phyloP scores from a whole-genome alignment of 2,797 vertebrate genomes.

The Gallinago stenura region DNA sequence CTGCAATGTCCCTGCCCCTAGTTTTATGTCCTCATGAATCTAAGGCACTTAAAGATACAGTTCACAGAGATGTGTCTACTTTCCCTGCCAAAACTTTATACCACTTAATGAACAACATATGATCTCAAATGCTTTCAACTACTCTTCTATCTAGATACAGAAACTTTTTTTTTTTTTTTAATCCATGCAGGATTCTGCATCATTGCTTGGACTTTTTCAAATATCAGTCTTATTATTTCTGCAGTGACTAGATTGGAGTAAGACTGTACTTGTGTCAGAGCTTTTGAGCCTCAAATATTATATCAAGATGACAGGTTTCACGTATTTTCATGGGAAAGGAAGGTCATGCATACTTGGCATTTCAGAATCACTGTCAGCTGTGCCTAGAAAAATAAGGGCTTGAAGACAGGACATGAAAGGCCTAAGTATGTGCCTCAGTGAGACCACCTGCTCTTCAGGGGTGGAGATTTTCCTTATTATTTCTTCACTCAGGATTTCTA shows the following conservation, averaged over 20 bases:
- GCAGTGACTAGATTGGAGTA: background rate
- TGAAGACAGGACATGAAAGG: background rate
- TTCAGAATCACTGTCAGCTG: background rate
- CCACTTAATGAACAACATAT: background rate
- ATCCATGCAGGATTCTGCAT: background rate
- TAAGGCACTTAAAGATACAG: background rate
- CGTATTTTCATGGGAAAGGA: background rate
- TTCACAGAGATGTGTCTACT: background rate
- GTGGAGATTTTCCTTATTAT: background rate
- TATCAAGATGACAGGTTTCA: background rate
- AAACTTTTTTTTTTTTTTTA: background rate
- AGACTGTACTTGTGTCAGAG: background rate
- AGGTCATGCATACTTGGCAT: background rate
- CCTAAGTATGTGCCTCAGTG: background rate
- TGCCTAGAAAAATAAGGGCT: background rate
- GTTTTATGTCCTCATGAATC: background rate
- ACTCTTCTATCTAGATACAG: background rate
- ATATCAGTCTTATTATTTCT: background rate
- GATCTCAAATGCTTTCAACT: background rate
- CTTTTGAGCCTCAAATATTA: background rate
- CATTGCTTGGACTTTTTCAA: background rate
- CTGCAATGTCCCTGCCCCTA: background rate
- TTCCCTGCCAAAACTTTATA: background rate
- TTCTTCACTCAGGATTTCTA: background rate
- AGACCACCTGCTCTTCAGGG: background rate